These are phyloP conservation scores for Muraenolepis orangiensis DNA, from an alignment of 2,797 vertebrate genomes.

Conservation along the genomic window DNA sequence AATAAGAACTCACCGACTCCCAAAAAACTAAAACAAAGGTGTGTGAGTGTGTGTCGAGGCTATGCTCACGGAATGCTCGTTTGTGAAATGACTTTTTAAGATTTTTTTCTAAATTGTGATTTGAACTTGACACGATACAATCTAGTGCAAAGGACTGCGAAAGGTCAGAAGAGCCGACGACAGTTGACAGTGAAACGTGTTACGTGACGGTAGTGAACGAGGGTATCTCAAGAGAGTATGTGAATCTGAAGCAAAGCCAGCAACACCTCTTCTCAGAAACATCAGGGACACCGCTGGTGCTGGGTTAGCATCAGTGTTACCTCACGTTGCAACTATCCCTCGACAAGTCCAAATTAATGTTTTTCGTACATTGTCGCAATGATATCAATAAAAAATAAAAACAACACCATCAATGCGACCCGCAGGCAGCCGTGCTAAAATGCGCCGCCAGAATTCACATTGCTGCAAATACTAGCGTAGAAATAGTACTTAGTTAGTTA, in stretches of 20 bases:
- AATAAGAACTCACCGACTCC: background rate
- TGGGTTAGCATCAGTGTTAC: conserved; percentile 2
- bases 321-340: background rate
- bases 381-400: conserved; percentile 2
- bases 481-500: conserved; percentile 51
- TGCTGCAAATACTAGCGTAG: conserved; percentile 47
- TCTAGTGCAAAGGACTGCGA: conserved; percentile 6
- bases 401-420: conserved; percentile 18
- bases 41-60: background rate
- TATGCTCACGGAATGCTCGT: background rate
- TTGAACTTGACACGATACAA: background rate
- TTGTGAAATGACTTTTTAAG: background rate
- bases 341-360: conserved; percentile 9
- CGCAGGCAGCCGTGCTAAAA: conserved; percentile 21
- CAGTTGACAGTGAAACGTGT: background rate
- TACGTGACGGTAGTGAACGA: background rate
- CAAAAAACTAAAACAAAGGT: background rate
- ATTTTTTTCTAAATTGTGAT: conserved; percentile 3
- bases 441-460: conserved; percentile 25
- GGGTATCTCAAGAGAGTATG: background rate
- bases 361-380: conserved; percentile 38
- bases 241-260: conserved; percentile 1
- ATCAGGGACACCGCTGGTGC: conserved; percentile 18
- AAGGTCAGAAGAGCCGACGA: background rate
- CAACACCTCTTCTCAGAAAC: conserved; percentile 2